phyloP scores from a whole-genome alignment of 1,140 invertebrate genomes.

The Laupala kohalensis region DNA sequence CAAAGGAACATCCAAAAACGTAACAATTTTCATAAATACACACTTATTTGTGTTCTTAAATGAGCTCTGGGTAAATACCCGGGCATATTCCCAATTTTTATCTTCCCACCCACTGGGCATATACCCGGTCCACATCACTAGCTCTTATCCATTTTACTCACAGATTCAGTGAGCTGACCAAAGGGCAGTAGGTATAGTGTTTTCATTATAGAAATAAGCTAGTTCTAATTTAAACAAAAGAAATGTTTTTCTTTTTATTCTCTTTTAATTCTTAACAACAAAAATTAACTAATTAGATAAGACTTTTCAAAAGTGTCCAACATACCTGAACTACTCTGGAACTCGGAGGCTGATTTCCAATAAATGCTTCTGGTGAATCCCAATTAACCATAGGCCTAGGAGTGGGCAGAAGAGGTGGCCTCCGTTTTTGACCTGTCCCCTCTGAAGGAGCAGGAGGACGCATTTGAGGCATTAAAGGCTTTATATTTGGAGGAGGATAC shows the following conservation, averaged over 20 bases:
- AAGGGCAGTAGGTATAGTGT: too few species aligned
- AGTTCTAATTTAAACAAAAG: neutral
- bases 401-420: slow-evolving; percentile 7
- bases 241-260: neutral
- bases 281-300: neutral
- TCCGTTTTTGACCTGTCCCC: neutral
- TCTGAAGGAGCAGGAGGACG: neutral
- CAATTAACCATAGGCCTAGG: slow-evolving; percentile 10
- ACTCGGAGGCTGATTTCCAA: slow-evolving; percentile 7
- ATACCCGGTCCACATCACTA: too few species aligned
- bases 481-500: neutral
- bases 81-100: too few species aligned
- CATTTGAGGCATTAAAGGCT: neutral
- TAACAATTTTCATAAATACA: too few species aligned
- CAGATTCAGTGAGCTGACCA: too few species aligned
- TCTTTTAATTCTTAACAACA: neutral
- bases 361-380: slow-evolving; percentile 16
- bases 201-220: neutral
- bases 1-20: too few species aligned
- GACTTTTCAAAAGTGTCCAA: too few species aligned
- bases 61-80: too few species aligned
- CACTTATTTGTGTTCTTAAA: too few species aligned
- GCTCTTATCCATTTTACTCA: too few species aligned
- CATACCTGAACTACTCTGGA: slow-evolving; percentile 10
- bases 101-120: too few species aligned